Conservation (phyloP, 1,140 invertebrate genomes). For the Telenomus remus region DNA sequence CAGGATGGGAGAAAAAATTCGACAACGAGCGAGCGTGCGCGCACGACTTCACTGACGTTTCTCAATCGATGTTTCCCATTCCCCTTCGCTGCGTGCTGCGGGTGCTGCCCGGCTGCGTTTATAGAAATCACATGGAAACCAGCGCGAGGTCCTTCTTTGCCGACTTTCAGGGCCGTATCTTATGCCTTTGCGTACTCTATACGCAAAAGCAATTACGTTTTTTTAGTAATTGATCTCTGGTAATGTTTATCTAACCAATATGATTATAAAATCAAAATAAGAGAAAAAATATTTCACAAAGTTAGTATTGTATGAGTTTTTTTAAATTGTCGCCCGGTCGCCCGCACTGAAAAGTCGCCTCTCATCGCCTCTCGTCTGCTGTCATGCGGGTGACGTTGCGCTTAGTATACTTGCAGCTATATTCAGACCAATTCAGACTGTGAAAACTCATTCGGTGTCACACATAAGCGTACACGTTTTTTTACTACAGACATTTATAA, state of each 20-base stretch:
- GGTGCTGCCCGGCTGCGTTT: slow-evolving; percentile 6
- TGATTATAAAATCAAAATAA: not conserved
- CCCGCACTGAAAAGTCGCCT: not conserved
- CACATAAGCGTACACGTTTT: slow-evolving; percentile 22
- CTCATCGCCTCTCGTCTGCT: not conserved
- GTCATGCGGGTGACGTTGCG: slow-evolving; percentile 18
- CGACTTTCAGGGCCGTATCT: slow-evolving; percentile 18
- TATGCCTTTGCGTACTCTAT: not conserved
- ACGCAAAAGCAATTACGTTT: no score
- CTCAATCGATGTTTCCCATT: slow-evolving; percentile 42
- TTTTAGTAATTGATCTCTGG: not conserved
- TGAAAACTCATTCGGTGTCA: slow-evolving; percentile 16
- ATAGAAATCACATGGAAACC: slow-evolving; percentile 19
- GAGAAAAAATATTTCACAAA: not conserved
- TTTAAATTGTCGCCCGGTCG: not conserved
- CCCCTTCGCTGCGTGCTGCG: no score
- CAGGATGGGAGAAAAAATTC: slow-evolving; percentile 52
- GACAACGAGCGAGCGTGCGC: slow-evolving; percentile 43
- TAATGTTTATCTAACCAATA: not conserved
- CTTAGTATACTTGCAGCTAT: slow-evolving; percentile 8
- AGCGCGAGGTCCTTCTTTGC: slow-evolving; percentile 4
- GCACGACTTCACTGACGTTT: slow-evolving; percentile 29
- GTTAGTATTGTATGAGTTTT: no score
- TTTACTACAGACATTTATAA: slow-evolving; percentile 25
- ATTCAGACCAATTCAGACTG: slow-evolving; percentile 22